Conservation (phyloP, 1,140 invertebrate species). For the Sinella curviseta region DNA sequence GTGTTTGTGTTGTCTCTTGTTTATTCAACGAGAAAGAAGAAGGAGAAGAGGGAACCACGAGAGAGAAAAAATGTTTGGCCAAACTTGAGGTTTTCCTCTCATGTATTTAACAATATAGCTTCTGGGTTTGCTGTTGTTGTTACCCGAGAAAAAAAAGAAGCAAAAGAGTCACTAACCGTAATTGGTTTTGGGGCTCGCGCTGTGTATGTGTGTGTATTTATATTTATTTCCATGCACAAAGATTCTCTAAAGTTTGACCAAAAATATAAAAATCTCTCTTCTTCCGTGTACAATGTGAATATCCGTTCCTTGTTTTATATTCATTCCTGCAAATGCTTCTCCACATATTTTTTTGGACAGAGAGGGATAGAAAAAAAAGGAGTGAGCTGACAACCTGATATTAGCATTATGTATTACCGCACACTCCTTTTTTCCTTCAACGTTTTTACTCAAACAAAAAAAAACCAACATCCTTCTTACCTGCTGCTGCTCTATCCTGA, state of each 20-base stretch:
- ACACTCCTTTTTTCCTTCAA: slow-evolving; percentile 1
- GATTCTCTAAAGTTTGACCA: no score
- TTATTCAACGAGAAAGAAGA: not conserved
- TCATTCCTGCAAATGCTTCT: not conserved
- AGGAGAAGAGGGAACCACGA: not conserved
- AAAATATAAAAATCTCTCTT: no score
- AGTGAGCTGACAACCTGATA: slow-evolving; percentile 24
- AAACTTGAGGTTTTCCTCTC: slow-evolving; percentile 11
- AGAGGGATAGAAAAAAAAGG: not conserved
- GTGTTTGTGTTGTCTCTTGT: slow-evolving; percentile 10
- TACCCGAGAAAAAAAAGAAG: not conserved
- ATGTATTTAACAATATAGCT: not conserved
- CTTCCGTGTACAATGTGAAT: no score
- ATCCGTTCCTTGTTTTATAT: not conserved
- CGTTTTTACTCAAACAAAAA: not conserved
- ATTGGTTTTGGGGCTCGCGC: not conserved
- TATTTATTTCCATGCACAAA: no score
- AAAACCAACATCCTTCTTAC: not conserved
- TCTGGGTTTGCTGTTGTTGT: not conserved
- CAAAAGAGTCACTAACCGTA: not conserved
- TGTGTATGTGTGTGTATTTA: no score
- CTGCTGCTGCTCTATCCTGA: no score
- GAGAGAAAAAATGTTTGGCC: not conserved
- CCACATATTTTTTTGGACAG: not conserved
- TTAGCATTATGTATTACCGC: slow-evolving; percentile 9